Base-by-base conservation (phyloP, 2,888 invertebrate genomes). In the Stramonita haemastoma region DNA sequence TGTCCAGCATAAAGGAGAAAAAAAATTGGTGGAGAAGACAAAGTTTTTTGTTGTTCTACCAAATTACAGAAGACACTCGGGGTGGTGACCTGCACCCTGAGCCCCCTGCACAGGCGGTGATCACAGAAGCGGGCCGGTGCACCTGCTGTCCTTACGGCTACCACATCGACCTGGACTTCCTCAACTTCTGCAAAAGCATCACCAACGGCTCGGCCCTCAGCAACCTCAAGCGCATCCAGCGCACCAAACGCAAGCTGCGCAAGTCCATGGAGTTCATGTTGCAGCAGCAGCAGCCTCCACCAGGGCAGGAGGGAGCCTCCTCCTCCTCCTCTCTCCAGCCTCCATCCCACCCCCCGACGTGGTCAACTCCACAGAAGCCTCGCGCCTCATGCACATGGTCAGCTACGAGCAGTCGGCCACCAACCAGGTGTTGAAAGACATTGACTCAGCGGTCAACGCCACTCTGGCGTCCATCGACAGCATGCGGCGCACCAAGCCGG, bases 71-170 rank as follows among this genome's bases (percentile, higher is more conserved):
- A n/a, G 66, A 60, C 0, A 26, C 26, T 6, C 15, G n/a, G 11
- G 70, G 17, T 11, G 60, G 81, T 13, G 60, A 32, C 26, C n/a
- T 34, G n/a, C 56, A 36, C 36, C 34, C 36, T 8, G 79, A 32
- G 13, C 60, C 81, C 17, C 60, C 66, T 4, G 32, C 66, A n/a
- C 83, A 79, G 36, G 73, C 89, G n/a, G 89, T 85, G 29, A 89
- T 13, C 60, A 90, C 81, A 86, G 91, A 88, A 91, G 93, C 93
- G 87, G 95, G 94, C n/a, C 92, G 93, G 88, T 98, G 98, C 96
- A 97, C 97, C 88, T 98, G 98, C 95, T 98, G 98, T 96, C 98
- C 98, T 13, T 98, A 98, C 96, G 98, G 98, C 88, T 98, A 98
- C 96, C 98, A 98, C 96, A 98, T 98, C 94, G 98, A 98, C 96